A percentile compares a stretch with the other conserved stretches of the same genome.
These are phyloP conservation scores for Eolophus roseicapilla DNA, from an alignment of 2,113 vertebrate genomes.

Conservation along the genomic window DNA sequence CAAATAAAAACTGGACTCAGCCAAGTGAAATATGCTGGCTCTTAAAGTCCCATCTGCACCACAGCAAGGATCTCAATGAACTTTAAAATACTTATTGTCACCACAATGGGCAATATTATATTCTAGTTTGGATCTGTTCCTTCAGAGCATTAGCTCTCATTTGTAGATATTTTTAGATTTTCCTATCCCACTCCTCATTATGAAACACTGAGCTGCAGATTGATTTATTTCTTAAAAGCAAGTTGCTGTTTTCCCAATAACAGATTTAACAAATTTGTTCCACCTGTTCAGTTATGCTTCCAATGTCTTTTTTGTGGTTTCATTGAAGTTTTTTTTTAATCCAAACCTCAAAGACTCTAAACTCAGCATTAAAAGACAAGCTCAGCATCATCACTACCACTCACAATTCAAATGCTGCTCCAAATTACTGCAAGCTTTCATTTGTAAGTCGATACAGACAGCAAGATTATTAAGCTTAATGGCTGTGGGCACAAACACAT, in stretches of 20 bases:
- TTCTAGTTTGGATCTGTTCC: conserved; percentile 51
- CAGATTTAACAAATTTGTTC: conserved; percentile 76
- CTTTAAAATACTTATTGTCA: conserved; percentile 62
- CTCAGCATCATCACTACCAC: conserved; percentile 64
- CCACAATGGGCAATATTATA: conserved; percentile 62
- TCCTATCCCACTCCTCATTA: conserved; percentile 55
- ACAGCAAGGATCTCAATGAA: conserved; percentile 53
- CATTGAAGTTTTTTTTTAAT: conserved; percentile 70
- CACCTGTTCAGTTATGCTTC: conserved; percentile 68
- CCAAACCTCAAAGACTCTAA: conserved; percentile 69
- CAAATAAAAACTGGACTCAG: conserved; percentile 49
- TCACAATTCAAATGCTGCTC: conserved; percentile 62
- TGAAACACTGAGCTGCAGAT: conserved; percentile 63
- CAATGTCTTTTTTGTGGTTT: conserved; percentile 72
- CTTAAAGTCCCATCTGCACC: conserved; percentile 50
- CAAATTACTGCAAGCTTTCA: conserved; percentile 65
- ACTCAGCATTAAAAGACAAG: conserved; percentile 62
- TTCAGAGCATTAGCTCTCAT: conserved; percentile 37
- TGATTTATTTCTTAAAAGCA: conserved; percentile 74
- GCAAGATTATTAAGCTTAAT: conserved; percentile 26
- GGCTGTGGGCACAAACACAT: conserved; percentile 24
- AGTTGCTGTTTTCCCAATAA: conserved; percentile 71
- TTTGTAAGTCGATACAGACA: conserved; percentile 50
- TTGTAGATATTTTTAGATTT: conserved; percentile 65
- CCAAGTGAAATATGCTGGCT: conserved; percentile 53